These are phyloP conservation scores for Apocrypta bakeri DNA, from an alignment of 1,140 invertebrate species.

Conservation along the genomic window DNA sequence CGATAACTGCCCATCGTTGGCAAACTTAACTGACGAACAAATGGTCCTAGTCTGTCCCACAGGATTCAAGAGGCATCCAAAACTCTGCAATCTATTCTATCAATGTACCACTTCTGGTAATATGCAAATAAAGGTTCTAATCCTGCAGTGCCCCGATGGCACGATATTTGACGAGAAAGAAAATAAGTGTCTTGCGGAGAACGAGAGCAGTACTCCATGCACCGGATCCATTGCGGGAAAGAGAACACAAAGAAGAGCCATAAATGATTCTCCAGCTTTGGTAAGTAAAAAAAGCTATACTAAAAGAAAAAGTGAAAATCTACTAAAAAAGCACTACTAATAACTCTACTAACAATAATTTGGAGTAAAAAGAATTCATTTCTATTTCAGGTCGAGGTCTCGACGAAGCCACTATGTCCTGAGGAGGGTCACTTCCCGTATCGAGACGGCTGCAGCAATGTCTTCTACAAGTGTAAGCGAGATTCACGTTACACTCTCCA, in stretches of 20 bases:
- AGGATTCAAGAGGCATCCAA: constrained; percentile 87
- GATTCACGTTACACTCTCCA: constrained; percentile 75
- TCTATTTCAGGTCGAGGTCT: constrained; percentile 78
- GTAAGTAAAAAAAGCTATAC: constrained; percentile 23
- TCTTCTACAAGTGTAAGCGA: constrained; percentile 83
- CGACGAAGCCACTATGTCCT: constrained; percentile 78
- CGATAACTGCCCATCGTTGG: constrained; percentile 57
- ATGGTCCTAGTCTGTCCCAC: constrained; percentile 84
- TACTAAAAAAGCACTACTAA: too few relatives aligned
- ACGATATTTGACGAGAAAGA: constrained; percentile 84
- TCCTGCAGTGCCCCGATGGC: constrained; percentile 84
- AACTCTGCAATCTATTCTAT: constrained; percentile 89
- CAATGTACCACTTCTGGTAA: constrained; percentile 82
- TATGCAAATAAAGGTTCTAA: constrained; percentile 82
- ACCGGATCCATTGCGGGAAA: constrained; percentile 61
- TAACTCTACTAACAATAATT: too few relatives aligned
- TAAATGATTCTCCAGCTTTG: background rate
- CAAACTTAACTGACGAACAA: constrained; percentile 78
- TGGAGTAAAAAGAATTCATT: too few relatives aligned
- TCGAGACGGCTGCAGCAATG: constrained; percentile 79
- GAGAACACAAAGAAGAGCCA: constrained; percentile 20
- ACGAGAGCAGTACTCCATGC: constrained; percentile 76
- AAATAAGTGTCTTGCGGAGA: constrained; percentile 80
- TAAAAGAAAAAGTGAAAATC: background rate
- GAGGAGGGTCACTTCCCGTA: constrained; percentile 81